Evolutionary conservation across 2,797 vertebrate genomes (phyloP).

Genomic region (Gymnopithys bicolor): DNA sequence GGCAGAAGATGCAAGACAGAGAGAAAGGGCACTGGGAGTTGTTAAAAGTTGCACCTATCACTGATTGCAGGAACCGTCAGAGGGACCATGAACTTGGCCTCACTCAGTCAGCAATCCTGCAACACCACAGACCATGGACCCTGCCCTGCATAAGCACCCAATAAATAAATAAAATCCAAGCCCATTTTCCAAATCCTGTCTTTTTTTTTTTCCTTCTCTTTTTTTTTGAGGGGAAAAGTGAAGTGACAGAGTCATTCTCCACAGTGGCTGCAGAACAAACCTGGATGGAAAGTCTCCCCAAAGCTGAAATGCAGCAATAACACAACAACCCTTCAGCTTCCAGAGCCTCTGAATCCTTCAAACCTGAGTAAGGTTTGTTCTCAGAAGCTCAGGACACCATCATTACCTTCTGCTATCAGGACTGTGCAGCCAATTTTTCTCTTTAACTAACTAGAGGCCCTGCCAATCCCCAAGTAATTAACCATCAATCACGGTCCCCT

Average conservation of each 20-base stretch:
- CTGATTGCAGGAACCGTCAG: background rate
- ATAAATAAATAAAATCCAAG: background rate
- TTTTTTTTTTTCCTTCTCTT: background rate
- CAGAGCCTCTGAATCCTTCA: background rate
- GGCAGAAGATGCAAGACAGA: fast-evolving
- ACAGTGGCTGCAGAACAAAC: background rate
- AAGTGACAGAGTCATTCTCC: background rate
- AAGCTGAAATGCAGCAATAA: background rate
- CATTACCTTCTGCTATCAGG: background rate
- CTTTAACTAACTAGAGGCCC: background rate
- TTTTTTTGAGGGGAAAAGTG: background rate
- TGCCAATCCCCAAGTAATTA: background rate
- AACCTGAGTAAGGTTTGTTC: fast-evolving
- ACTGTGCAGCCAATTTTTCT: background rate
- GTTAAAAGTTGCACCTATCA: background rate
- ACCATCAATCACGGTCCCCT: background rate
- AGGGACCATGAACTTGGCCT: background rate
- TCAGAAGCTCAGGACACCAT: background rate
- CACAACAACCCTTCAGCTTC: background rate
- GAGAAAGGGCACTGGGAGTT: background rate
- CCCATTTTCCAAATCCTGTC: background rate
- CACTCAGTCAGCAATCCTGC: background rate
- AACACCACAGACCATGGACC: background rate
- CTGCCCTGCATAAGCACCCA: background rate
- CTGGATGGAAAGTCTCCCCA: background rate